Evolutionary conservation across 2,888 invertebrate species (phyloP).

Genomic region (Dusona sp.): DNA sequence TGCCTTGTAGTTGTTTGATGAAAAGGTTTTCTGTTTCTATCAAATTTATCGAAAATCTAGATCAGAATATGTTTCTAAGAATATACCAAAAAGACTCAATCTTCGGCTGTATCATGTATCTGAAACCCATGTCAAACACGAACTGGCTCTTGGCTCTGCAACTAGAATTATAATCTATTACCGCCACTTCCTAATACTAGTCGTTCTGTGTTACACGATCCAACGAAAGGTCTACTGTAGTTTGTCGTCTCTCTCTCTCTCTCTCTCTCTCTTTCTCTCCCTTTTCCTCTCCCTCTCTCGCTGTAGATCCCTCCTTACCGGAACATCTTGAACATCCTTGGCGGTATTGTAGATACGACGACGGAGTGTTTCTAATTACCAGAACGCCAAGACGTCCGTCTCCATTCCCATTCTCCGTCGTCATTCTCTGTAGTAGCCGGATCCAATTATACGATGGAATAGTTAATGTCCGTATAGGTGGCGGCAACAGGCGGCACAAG

Average conservation of each 20-base stretch:
- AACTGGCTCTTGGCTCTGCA: slow-evolving; percentile 37
- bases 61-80: background rate
- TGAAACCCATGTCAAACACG: slow-evolving; percentile 53
- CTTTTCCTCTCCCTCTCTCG: background rate
- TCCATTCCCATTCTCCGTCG: slow-evolving; percentile 9
- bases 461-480: slow-evolving; percentile 28
- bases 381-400: slow-evolving; percentile 44
- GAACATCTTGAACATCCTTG: slow-evolving; percentile 35
- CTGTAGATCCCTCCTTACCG: slow-evolving; percentile 4
- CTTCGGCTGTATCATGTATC: slow-evolving; percentile 14
- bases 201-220: slow-evolving; percentile 34
- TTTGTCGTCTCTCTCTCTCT: background rate
- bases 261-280: background rate
- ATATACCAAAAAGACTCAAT: background rate
- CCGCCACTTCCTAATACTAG: slow-evolving; percentile 31
- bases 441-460: slow-evolving; percentile 53
- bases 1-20: background rate
- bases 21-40: background rate
- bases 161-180: slow-evolving; percentile 43
- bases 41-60: background rate
- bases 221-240: slow-evolving; percentile 34
- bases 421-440: slow-evolving; percentile 18
- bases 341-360: slow-evolving; percentile 25
- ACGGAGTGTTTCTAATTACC: slow-evolving; percentile 64
- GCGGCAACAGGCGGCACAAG: slow-evolving; percentile 44